Evolutionary conservation across 2,888 invertebrate species (phyloP).

Genomic region (Odontocolon sp.): DNA sequence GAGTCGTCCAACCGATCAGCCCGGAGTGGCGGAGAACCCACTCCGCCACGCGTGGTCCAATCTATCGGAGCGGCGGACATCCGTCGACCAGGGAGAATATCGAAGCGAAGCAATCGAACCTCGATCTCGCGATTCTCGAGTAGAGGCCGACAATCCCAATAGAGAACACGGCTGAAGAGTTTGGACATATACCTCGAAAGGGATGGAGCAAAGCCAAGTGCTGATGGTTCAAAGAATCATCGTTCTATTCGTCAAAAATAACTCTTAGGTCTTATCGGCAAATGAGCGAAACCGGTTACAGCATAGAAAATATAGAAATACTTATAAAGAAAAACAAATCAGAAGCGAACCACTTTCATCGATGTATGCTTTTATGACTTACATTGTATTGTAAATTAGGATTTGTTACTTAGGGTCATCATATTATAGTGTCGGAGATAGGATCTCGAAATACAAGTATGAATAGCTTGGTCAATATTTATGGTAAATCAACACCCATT

Average conservation of each 20-base stretch:
- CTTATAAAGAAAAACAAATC: no score
- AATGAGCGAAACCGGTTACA: no score
- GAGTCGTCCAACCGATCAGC: background rate
- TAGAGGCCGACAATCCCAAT: background rate
- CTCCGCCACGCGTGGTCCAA: no score
- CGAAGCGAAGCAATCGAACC: constrained; percentile 1
- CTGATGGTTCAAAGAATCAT: background rate
- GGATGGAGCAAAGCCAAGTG: background rate
- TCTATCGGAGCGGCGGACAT: background rate
- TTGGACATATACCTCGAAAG: background rate
- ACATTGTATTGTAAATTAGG: no score
- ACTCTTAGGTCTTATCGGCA: background rate
- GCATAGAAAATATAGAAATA: no score
- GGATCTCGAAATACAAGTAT: no score
- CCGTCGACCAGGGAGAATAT: background rate
- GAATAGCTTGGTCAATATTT: background rate
- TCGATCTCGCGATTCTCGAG: background rate
- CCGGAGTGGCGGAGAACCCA: background rate
- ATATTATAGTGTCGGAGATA: no score
- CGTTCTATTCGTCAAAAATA: background rate
- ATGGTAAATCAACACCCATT: background rate
- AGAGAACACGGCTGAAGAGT: no score
- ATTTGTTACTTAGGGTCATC: no score
- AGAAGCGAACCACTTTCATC: no score
- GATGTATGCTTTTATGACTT: no score